Evolutionary conservation across 1,140 invertebrate species (phyloP).

Genomic region (Lethrus apterus): DNA sequence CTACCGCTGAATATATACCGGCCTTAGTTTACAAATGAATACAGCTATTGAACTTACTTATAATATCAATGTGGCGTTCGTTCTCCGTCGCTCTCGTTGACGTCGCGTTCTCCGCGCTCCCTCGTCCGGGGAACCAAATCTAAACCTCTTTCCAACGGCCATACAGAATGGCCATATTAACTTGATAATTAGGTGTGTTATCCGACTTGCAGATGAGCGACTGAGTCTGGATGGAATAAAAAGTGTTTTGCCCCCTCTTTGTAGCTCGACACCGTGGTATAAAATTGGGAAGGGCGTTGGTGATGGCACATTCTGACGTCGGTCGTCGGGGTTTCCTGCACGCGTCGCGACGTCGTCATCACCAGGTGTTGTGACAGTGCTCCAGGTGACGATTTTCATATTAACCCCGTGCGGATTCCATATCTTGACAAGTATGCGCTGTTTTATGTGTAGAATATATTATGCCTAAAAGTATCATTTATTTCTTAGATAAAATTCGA

Average conservation of each 20-base stretch:
- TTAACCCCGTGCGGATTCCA: too few species aligned
- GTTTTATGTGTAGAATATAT: too few species aligned
- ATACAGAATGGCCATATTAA: constrained; percentile 71
- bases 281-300: constrained; percentile 40
- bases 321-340: constrained; percentile 21
- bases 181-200: constrained; percentile 85
- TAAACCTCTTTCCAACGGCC: constrained; percentile 42
- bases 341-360: constrained; percentile 23
- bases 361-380: constrained; percentile 17
- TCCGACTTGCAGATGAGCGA: constrained; percentile 81
- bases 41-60: constrained; percentile 67
- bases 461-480: too few species aligned
- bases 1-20: constrained; percentile 39
- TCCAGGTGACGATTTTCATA: constrained; percentile 6
- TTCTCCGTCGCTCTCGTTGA: constrained; percentile 33
- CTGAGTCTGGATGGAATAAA: constrained; percentile 42
- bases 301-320: constrained; percentile 40
- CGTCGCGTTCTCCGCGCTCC: constrained; percentile 28
- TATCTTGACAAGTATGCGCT: too few species aligned
- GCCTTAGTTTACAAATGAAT: constrained; percentile 63
- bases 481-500: too few species aligned
- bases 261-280: constrained; percentile 35
- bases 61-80: constrained; percentile 59
- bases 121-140: constrained; percentile 34
- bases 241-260: constrained; percentile 42